Evolutionary conservation across 1,140 invertebrate genomes (phyloP).

Genomic region (Drosophila chauvacae): DNA sequence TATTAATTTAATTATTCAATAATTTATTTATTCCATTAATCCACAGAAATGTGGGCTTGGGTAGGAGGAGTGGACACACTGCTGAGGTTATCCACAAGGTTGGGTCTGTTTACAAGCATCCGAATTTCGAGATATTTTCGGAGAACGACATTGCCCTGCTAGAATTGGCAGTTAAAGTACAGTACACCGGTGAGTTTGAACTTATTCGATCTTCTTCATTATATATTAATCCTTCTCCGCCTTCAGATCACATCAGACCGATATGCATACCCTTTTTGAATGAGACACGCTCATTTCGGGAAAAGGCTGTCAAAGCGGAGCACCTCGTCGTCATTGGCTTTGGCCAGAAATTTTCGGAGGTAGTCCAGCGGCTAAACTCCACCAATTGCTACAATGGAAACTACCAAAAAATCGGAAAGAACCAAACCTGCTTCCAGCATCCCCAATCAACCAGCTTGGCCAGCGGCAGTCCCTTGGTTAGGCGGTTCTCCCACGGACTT

Average conservation of each 20-base stretch:
- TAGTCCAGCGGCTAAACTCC: background rate
- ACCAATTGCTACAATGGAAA: background rate
- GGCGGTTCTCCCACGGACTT: background rate
- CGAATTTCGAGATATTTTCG: background rate
- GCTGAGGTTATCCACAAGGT: background rate
- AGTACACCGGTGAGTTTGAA: background rate
- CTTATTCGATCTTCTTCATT: no score
- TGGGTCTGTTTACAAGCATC: background rate
- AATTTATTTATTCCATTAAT: background rate
- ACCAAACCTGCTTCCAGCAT: background rate
- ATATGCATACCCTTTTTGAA: background rate
- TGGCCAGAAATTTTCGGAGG: no score
- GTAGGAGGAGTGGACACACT: background rate
- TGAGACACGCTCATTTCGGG: background rate
- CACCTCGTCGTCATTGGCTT: background rate
- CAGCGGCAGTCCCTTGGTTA: constrained; percentile 12
- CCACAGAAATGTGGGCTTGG: background rate
- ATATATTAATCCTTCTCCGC: no score
- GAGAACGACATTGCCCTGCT: background rate
- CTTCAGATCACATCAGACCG: background rate
- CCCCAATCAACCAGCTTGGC: background rate
- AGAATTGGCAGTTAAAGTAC: background rate
- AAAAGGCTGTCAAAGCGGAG: background rate
- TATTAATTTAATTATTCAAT: background rate
- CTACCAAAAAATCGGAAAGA: background rate